These are phyloP conservation scores for Andrena marginata DNA, from an alignment of 2,888 invertebrate genomes.

Conservation along the genomic window DNA sequence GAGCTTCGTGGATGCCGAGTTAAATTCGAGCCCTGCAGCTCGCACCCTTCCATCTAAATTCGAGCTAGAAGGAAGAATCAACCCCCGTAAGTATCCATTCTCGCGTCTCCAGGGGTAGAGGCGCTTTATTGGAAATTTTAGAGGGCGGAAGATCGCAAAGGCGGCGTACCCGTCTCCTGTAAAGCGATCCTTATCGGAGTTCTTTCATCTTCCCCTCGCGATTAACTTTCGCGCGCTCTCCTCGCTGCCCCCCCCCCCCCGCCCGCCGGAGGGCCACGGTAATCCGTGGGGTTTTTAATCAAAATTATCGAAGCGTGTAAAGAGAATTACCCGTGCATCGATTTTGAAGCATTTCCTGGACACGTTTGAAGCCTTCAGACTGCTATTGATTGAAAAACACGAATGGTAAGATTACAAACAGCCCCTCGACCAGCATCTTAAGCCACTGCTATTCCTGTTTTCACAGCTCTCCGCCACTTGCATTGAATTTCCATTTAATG, in stretches of 20 bases:
- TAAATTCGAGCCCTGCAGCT: constrained; percentile 1
- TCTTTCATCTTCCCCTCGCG: constrained; percentile 21
- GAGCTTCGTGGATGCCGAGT: constrained; percentile 2
- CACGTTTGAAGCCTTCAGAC: neutral
- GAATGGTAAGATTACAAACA: no score
- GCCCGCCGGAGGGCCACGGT: neutral
- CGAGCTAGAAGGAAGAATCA: neutral
- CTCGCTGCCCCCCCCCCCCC: neutral
- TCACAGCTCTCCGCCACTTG: no score
- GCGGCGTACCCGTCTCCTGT: neutral
- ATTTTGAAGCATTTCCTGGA: neutral
- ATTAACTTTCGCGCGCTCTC: constrained; percentile 14
- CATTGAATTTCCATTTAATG: no score
- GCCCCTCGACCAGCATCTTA: no score
- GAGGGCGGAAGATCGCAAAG: constrained; percentile 8
- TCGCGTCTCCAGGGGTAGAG: neutral
- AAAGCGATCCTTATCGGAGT: constrained; percentile 23
- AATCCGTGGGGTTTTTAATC: constrained; percentile 17
- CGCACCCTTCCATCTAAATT: neutral
- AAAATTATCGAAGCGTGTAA: constrained; percentile 11
- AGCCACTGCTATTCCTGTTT: no score
- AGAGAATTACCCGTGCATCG: neutral
- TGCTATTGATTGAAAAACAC: neutral
- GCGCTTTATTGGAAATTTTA: constrained; percentile 20
- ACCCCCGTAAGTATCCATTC: constrained; percentile 2